Evolutionary conservation across 2,797 vertebrate genomes (phyloP), one percentile per base, ranked within the genome.

Genomic region (Falco peregrinus): DNA sequence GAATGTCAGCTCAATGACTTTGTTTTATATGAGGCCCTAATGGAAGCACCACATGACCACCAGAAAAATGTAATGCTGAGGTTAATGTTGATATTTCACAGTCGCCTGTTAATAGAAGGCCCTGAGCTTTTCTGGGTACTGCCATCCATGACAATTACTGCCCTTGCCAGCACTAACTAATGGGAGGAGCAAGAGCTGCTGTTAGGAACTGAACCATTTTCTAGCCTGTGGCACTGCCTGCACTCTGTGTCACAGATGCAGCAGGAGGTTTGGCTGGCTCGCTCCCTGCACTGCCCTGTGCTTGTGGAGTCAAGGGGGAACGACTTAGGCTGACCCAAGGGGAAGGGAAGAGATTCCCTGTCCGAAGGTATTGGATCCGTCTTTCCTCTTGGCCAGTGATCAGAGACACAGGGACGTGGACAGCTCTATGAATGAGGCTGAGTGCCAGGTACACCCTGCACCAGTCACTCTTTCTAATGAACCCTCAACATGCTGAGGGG

Each of bases 171-270:
- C 35, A 48, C 19, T 1, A 71, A 51, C 19, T 1, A 71, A 24
- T 2, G 61, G 17, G 13, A 6, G 3, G 37, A 86, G 43, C 65
- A 59, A 54, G 54, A 51, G 12, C 11, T 6, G 6, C 57, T 54
- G 7, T 13, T 13, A 41, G 63, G 64, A 69, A 4, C 5, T 2
- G 57, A 93, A 28, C 3, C 9, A 14, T 48, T 64, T 89, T 64
- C 39, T 39, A 16, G 13, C 41, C 45, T 1, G 1, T 1, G 1
- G 33, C 9, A 25, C 26, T 50, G n/a, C 13, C 0, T 0, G 43
- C 29, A 13, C 7, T 1, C n/a, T 2, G 0, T 16, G 35, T 43
- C 39, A 28, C 7, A 5, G 43, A 24, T 35, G 83, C 73, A 51
- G 37, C 10, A 35, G 61, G 29, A 64, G 61, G 15, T 60, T 68